These are phyloP conservation scores for Allolobophora icterica DNA, from an alignment of 2,888 invertebrate species.

Conservation along the genomic window DNA sequence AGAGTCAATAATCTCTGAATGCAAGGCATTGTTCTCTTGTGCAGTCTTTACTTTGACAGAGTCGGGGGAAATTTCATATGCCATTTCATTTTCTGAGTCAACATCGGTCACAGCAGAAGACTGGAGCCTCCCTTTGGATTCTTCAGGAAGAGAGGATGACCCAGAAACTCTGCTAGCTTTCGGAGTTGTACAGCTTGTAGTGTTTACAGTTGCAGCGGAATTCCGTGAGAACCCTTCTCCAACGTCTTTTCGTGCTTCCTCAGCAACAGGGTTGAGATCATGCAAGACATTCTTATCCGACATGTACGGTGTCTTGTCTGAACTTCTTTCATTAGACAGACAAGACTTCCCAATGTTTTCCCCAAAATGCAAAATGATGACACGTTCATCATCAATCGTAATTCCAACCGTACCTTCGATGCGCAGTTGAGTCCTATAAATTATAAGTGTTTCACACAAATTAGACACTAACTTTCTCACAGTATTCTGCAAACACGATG, in stretches of 20 bases:
- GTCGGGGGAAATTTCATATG: background rate
- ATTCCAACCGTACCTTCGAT: conserved; percentile 36
- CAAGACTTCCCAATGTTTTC: conserved; percentile 26
- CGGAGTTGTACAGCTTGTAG: background rate
- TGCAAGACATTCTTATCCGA: background rate
- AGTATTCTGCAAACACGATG: conserved; percentile 21
- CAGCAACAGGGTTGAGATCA: background rate
- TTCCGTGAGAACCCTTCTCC: conserved; percentile 1
- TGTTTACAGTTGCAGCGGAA: background rate
- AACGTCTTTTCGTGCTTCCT: background rate
- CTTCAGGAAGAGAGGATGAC: background rate
- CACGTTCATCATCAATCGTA: conserved; percentile 35
- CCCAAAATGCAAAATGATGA: conserved; percentile 32
- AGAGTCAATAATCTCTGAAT: background rate
- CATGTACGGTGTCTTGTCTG: background rate
- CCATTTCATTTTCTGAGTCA: background rate
- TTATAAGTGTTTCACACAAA: conserved; percentile 35
- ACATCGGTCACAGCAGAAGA: background rate
- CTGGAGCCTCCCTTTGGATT: background rate
- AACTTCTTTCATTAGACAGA: background rate
- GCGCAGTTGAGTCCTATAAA: conserved; percentile 25
- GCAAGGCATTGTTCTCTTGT: background rate
- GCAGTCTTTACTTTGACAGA: background rate
- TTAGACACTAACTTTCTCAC: conserved; percentile 34
- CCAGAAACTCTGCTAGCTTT: background rate